Evolutionary conservation across 2,113 vertebrate genomes (phyloP).

Genomic region (Camelus dromedarius): DNA sequence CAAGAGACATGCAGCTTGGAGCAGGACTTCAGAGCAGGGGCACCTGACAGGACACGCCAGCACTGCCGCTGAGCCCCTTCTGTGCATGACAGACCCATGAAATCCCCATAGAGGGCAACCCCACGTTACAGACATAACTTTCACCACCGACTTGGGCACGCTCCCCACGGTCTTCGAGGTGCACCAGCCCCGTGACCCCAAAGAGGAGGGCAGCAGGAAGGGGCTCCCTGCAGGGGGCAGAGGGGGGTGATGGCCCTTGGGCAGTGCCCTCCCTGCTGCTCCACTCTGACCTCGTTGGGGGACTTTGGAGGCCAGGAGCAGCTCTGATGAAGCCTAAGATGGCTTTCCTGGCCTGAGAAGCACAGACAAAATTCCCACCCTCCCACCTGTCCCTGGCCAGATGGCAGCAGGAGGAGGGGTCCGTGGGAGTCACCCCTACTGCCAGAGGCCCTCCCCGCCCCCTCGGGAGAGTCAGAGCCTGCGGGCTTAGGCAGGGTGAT

Average conservation of each 20-base stretch:
- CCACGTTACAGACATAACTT: background rate
- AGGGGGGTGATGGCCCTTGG: too few relatives aligned
- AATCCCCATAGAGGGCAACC: background rate
- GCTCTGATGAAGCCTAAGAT: fast-evolving
- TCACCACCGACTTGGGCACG: fast-evolving
- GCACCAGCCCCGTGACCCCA: background rate
- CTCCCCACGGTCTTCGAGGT: background rate
- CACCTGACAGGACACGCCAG: background rate
- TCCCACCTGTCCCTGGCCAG: background rate
- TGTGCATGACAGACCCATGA: background rate
- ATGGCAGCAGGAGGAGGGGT: background rate
- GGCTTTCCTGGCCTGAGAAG: background rate
- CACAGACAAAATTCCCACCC: background rate
- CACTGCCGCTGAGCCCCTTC: background rate
- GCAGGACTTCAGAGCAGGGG: fast-evolving
- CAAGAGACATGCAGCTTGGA: background rate
- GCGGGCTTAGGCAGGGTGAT: background rate
- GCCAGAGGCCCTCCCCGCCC: background rate
- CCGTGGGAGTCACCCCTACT: background rate
- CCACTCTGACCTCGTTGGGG: too few relatives aligned
- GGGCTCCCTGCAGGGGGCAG: background rate
- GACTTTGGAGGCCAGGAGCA: fast-evolving
- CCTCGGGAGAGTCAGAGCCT: background rate
- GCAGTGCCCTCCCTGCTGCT: background rate
- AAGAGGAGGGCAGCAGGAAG: background rate